Evolutionary conservation across 2,888 invertebrate genomes (phyloP).

Genomic region (Acrobasis suavella): DNA sequence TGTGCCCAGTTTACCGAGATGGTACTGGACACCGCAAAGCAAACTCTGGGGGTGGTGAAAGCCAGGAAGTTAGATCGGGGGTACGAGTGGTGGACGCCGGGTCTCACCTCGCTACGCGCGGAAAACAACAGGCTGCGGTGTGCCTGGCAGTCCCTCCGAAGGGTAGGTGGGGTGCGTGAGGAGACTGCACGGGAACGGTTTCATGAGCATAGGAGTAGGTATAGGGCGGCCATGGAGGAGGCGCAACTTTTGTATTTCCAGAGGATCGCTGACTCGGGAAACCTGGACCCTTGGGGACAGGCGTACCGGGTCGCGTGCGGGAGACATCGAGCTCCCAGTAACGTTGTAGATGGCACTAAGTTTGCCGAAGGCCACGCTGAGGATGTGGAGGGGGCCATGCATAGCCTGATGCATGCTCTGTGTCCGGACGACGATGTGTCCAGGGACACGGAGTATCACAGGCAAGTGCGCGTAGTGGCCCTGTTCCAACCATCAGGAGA

Average conservation of each 20-base stretch:
- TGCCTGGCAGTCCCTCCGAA: too few species aligned
- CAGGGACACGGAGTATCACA: too few species aligned
- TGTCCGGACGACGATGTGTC: too few species aligned
- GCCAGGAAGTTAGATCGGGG: neutral
- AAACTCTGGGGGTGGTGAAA: conserved; percentile 1
- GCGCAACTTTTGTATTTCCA: too few species aligned
- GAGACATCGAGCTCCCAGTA: too few species aligned
- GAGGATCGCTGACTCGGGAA: conserved; percentile 5
- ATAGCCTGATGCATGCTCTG: too few species aligned
- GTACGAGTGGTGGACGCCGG: conserved; percentile 7
- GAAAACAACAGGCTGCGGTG: neutral
- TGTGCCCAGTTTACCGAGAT: conserved; percentile 3
- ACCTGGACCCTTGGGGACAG: conserved; percentile 24
- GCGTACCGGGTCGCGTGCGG: neutral
- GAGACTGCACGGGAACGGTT: conserved; percentile 20
- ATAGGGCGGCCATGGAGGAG: conserved; percentile 2
- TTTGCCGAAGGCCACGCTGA: too few species aligned
- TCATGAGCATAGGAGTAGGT: neutral
- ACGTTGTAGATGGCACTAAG: conserved; percentile 18
- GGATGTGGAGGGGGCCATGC: too few species aligned
- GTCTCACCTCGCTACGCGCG: neutral
- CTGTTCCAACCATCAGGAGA: conserved; percentile 31
- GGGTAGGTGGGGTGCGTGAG: conserved; percentile 17
- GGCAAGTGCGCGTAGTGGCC: conserved; percentile 32
- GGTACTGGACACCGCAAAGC: conserved; percentile 1